These are phyloP conservation scores for Cyaniris semiargus DNA, from an alignment of 2,888 invertebrate genomes.

Conservation along the genomic window DNA sequence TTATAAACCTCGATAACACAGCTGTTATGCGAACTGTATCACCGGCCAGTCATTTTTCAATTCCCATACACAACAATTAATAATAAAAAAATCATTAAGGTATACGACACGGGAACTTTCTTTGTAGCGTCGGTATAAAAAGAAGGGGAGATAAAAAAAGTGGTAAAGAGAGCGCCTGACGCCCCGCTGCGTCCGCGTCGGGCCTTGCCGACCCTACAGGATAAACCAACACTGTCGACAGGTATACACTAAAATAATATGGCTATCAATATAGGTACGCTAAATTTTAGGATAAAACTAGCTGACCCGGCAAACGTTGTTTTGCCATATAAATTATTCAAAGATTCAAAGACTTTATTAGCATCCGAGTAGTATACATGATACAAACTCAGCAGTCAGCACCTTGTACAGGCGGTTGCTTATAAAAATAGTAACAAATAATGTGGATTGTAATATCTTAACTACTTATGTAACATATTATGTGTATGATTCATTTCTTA, in stretches of 20 bases:
- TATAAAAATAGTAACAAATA: no score
- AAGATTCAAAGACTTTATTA: no score
- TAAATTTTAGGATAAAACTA: background rate
- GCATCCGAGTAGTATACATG: no score
- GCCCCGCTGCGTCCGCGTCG: conserved; percentile 66
- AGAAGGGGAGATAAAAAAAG: conserved; percentile 51
- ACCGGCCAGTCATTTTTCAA: conserved; percentile 70
- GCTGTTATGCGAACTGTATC: conserved; percentile 31
- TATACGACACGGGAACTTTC: conserved; percentile 76
- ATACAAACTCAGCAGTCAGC: no score
- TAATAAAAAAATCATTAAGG: conserved; percentile 79
- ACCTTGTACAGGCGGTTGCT: no score
- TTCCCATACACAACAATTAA: conserved; percentile 74
- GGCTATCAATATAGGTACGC: background rate
- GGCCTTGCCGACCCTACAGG: conserved; percentile 44
- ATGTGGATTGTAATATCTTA: no score
- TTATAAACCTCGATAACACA: conserved; percentile 19
- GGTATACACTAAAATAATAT: conserved; percentile 38
- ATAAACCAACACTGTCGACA: conserved; percentile 73
- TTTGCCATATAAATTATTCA: no score
- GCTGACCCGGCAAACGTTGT: no score
- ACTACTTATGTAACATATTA: no score
- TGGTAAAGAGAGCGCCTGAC: conserved; percentile 52
- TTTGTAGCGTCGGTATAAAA: conserved; percentile 68
- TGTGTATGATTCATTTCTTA: no score